Conservation (phyloP, 2,797 vertebrate species). For the Enteromius viviparus region DNA sequence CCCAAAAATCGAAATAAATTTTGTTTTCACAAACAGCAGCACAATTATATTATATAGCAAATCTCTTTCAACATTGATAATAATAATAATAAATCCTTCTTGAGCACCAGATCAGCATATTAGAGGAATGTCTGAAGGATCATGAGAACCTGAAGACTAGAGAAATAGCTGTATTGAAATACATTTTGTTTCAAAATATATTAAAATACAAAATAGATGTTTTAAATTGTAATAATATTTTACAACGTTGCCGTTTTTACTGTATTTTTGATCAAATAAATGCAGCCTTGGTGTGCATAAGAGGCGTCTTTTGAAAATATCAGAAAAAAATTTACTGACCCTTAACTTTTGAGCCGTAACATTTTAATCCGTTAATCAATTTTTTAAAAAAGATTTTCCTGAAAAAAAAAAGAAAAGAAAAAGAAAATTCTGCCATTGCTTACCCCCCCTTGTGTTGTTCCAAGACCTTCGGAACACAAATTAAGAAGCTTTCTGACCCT, state of each 20-base stretch:
- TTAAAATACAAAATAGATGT: not conserved
- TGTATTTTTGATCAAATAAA: not conserved
- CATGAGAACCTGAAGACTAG: not conserved
- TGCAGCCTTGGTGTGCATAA: not conserved
- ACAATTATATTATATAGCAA: not conserved
- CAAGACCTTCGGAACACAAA: not conserved
- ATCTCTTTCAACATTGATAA: too few relatives aligned
- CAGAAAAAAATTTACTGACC: not conserved
- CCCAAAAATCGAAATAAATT: not conserved
- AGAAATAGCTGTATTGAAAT: not conserved
- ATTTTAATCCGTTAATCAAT: not conserved
- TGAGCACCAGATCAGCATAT: not conserved
- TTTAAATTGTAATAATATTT: not conserved
- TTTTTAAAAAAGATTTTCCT: not conserved
- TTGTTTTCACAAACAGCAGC: not conserved
- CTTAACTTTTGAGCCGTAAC: not conserved
- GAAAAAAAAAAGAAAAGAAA: not conserved
- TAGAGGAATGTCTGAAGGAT: not conserved
- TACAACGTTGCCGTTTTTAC: not conserved
- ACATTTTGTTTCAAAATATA: not conserved
- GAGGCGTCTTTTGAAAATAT: not conserved
- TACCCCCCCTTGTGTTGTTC: not conserved
- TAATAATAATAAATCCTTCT: not conserved
- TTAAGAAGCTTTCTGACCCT: not conserved
- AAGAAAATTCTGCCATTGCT: not conserved